Evolutionary conservation across 2,888 invertebrate species (phyloP), one percentile per base, ranked within the genome.

Genomic region (Metopia argyrocephala): DNA sequence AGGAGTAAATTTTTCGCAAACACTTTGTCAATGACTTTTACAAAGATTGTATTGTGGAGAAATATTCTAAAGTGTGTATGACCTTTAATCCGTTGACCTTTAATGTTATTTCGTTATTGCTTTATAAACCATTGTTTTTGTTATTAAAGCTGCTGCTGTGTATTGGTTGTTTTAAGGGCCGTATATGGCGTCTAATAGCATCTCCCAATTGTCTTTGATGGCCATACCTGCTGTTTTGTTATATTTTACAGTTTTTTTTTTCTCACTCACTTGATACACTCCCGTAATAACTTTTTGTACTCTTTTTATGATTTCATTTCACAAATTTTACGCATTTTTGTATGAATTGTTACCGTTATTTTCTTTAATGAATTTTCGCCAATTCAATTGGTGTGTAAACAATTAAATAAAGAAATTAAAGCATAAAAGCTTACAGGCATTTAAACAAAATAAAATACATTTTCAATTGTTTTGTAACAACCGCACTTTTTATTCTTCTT

Each of bases 71-170:
- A n/a, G n/a, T n/a, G n/a, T n/a, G n/a, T 81, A 66, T 81, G 81
- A 81, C 81, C 81, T 81, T 81, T 78, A 81, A 81, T 81, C 78
- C 78, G 74, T 78, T 81, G 78, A 81, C 81, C 81, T 81, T 81
- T 81, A 74, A 61, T 68, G 57, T 28, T 69, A 64, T 65, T 59
- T 56, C 2, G 23, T 45, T 70, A 50, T 61, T 48, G 59, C 56
- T 52, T 45, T 57, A 25, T 64, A 38, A 12, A 38, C 15, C 15
- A 38, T 38, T 38, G 28, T 64, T 46, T 3, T 52, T 48, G 15
- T 38, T 50, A 5, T 12, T 28, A 12, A 52, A 20, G 54, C 38
- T 54, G 54, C 3, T 27, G 48, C 18, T 45, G 23, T 23, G 50
- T 21, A 66, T 23, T 6, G 20, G 6, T 18, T 20, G 56, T 27